Percentiles rank a stretch among this genome's conserved stretches.
Evolutionary conservation across 2,113 vertebrate genomes (phyloP).

Genomic region (Perognathus longimembris): DNA sequence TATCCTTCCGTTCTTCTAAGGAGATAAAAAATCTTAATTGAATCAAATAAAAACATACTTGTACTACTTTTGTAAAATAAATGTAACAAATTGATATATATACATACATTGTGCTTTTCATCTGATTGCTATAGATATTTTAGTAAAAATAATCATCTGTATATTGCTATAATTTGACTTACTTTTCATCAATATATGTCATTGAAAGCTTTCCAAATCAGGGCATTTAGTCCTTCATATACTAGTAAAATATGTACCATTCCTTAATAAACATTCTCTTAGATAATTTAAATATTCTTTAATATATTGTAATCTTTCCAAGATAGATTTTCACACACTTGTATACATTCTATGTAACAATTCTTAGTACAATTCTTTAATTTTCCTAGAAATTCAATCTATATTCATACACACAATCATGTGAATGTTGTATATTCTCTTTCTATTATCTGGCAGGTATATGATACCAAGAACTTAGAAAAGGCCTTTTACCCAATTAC

Average conservation of each 20-base stretch:
- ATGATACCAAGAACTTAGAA: constrained; percentile 14
- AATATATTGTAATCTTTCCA: background rate
- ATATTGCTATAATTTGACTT: background rate
- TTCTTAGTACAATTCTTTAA: constrained; percentile 4
- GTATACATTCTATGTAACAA: background rate
- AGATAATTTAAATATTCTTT: constrained; percentile 1
- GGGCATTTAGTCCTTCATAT: background rate
- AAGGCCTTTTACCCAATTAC: constrained; percentile 43
- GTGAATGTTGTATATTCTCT: background rate
- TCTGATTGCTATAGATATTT: background rate
- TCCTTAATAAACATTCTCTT: background rate
- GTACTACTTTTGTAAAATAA: background rate
- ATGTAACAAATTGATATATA: background rate
- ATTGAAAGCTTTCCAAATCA: background rate
- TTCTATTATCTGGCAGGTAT: constrained; percentile 45
- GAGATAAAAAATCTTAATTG: constrained; percentile 22
- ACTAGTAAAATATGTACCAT: background rate
- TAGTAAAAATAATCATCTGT: background rate
- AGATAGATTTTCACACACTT: constrained; percentile 17
- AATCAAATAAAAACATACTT: background rate
- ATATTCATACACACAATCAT: background rate
- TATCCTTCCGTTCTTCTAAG: background rate
- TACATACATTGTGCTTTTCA: background rate
- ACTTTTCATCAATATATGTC: background rate
- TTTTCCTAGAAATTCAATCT: constrained; percentile 30